Percentiles rank a stretch among this genome's conserved stretches.
phyloP scores from a whole-genome alignment of 2,113 vertebrate species.

The Mesitornis unicolor region DNA sequence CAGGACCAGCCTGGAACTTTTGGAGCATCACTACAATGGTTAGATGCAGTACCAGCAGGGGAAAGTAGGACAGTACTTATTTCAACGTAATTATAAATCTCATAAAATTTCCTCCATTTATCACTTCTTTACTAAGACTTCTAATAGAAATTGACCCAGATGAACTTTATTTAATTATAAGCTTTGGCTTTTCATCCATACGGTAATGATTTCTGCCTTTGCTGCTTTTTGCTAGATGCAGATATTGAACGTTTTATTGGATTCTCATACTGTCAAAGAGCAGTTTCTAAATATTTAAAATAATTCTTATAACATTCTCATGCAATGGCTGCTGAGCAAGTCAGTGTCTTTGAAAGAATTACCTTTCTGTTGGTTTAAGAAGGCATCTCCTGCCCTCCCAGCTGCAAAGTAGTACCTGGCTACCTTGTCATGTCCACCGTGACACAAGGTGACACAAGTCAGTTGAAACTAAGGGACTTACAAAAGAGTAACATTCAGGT shows the following conservation, averaged over 20 bases:
- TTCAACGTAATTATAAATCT: background rate
- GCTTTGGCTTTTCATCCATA: background rate
- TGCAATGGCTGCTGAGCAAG: background rate
- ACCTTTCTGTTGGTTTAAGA: background rate
- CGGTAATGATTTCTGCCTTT: background rate
- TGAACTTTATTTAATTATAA: background rate
- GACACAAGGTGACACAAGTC: background rate
- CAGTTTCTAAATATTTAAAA: background rate
- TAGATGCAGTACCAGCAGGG: background rate
- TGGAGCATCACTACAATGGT: background rate
- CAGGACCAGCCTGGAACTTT: background rate
- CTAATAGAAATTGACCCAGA: background rate
- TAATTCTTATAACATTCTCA: background rate
- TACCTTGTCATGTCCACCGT: background rate
- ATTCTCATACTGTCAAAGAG: background rate
- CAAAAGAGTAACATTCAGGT: rapidly evolving
- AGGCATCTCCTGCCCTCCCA: rapidly evolving
- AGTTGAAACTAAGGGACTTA: background rate
- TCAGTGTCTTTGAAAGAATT: background rate
- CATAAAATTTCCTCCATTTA: background rate
- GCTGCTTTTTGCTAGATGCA: background rate
- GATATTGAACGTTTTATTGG: background rate
- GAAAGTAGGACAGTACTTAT: background rate
- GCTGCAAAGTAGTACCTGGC: background rate
- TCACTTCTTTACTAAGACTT: background rate